Evolutionary conservation across 2,797 vertebrate genomes (phyloP).

Genomic region (Telmatherina bonti): DNA sequence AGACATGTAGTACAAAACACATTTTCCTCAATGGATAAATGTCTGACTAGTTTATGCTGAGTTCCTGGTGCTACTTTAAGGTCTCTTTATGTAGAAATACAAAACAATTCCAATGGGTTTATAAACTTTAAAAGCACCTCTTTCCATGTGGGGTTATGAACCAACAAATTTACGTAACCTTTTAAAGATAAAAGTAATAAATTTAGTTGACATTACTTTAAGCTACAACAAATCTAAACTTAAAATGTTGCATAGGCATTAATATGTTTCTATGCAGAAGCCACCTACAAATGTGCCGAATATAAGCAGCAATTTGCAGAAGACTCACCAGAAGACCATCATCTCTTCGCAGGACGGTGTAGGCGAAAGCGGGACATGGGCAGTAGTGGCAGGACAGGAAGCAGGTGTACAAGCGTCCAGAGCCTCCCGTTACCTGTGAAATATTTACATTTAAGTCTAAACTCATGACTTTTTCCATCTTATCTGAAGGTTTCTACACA

Average conservation of each 20-base stretch:
- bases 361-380: conserved; percentile 91
- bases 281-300: neutral
- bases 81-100: neutral
- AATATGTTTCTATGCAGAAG: neutral
- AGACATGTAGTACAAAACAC: neutral
- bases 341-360: conserved; percentile 87
- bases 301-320: neutral
- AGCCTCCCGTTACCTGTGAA: conserved; percentile 89
- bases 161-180: too few relatives aligned
- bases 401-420: conserved; percentile 90
- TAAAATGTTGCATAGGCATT: too few relatives aligned
- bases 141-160: too few relatives aligned
- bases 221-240: neutral
- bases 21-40: neutral
- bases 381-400: conserved; percentile 94
- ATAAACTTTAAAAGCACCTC: too few relatives aligned
- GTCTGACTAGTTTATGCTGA: neutral
- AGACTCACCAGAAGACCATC: conserved; percentile 90
- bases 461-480: neutral
- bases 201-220: neutral
- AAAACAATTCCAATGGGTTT: neutral
- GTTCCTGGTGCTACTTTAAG: neutral
- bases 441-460: conserved; percentile 38
- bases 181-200: too few relatives aligned
- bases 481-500: neutral